Percentiles rank a stretch among this genome's conserved stretches.
Conservation (phyloP, 1,140 invertebrate genomes). For the Bombus pyrosoma region DNA sequence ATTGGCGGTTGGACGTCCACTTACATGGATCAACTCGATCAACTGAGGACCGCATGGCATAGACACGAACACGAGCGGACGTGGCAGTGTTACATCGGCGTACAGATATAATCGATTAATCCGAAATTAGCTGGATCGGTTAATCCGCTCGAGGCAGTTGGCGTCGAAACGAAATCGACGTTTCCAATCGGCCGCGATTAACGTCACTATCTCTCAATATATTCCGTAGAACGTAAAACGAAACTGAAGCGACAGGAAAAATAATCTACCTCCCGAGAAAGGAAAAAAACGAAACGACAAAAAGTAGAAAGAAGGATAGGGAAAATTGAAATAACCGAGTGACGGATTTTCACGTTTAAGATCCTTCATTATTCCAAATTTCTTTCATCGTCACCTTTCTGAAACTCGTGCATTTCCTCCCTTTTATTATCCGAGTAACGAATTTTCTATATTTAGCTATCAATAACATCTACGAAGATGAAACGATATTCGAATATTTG, state of each 20-base stretch:
- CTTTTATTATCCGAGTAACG: neutral
- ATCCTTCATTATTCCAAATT: neutral
- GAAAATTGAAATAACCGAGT: neutral
- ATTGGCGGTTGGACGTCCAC: conserved; percentile 29
- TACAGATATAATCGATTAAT: conserved; percentile 42
- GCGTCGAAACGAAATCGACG: conserved; percentile 25
- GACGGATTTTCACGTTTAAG: neutral
- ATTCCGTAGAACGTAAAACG: too few relatives aligned
- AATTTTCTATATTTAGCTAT: neutral
- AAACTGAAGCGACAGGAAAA: neutral
- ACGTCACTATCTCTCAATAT: neutral
- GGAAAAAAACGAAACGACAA: neutral
- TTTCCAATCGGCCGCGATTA: conserved; percentile 16
- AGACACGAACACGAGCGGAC: conserved; percentile 4
- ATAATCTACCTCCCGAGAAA: too few relatives aligned
- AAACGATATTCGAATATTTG: neutral
- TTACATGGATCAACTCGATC: conserved; percentile 35
- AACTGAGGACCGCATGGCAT: conserved; percentile 3
- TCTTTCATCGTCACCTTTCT: neutral
- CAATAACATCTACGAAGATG: too few relatives aligned
- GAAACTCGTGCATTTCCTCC: too few relatives aligned
- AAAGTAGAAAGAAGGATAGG: too few relatives aligned
- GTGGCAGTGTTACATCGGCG: conserved; percentile 14
- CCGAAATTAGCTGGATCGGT: conserved; percentile 40
- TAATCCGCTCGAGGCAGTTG: conserved; percentile 32